Base-by-base conservation (phyloP, 2,888 invertebrate species). In the Limenitis camilla region DNA sequence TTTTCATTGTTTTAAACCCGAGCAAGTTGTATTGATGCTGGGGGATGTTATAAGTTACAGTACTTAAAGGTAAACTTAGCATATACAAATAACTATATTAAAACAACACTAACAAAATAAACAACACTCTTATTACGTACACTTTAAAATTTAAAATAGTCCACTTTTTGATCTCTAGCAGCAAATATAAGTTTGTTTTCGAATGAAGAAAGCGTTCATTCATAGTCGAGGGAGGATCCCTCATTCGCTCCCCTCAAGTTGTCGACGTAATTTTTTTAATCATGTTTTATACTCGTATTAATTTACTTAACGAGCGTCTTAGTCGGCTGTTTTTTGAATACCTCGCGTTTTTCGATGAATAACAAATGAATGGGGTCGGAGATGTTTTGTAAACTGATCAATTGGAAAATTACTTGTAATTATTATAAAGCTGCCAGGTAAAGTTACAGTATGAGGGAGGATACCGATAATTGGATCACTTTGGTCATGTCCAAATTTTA, bases 201-300 rank as follows among this genome's bases (percentile, higher is more conserved):
- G 52, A 55, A 63, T 62, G 67, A 74, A 80, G 81, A 78, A 81
- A 78, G 71, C 75, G 69, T 74, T 70, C 70, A 77, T 80, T 75
- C 76, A 79, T 76, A 73, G 64, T 63, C 61, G 67, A 70, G 82
- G 81, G 81, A 79, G 72, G 76, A 67, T 63, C 81, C 81, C 83
- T 66, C 61, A 55, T 66, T 64, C 54, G 64, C 70, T 73, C 51
- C 72, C 72, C 67, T 66, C 67, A 63, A 68, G 69, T 67, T 76
- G 81, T 81, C 77, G 76, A 66, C 71, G 80, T 83, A 85, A 83
- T 87, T 85, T 86, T 87, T 86, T 86, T 84, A 86, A 87, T 87
- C 86, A 84, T 87, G 78, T 72, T 87, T 87, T 87, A 87, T 86
- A 78, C 74, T 77, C 78, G 76, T 82, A 86, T 86, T 87, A 85